Evolutionary conservation across 2,113 vertebrate species (phyloP).

Genomic region (Anguilla japonica): DNA sequence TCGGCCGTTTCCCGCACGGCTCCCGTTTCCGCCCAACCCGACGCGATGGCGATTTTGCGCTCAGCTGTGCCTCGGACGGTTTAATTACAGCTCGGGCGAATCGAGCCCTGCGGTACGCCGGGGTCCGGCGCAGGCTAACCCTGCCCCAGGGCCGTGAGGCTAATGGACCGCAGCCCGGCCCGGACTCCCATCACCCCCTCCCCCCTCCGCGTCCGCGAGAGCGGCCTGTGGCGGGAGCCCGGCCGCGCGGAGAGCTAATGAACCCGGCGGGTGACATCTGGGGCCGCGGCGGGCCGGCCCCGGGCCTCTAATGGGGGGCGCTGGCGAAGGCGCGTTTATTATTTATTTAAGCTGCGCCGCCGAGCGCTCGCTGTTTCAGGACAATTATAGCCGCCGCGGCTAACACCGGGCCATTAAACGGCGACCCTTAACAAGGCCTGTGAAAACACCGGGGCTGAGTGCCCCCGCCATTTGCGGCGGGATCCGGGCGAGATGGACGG

Average conservation of each 20-base stretch:
- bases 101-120: background rate
- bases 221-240: background rate
- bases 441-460: background rate
- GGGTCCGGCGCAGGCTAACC: background rate
- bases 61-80: background rate
- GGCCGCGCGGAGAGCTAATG: constrained; percentile 3
- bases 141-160: background rate
- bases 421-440: constrained; percentile 16
- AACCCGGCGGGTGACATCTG: constrained; percentile 10
- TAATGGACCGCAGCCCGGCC: background rate
- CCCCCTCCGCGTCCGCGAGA: background rate
- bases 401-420: constrained; percentile 24
- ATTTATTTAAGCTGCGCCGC: constrained; percentile 37
- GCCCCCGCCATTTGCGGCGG: background rate
- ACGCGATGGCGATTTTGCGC: background rate
- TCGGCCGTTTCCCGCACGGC: background rate
- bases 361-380: constrained; percentile 28
- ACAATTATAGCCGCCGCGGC: constrained; percentile 46
- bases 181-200: background rate
- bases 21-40: background rate
- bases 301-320: constrained; percentile 38
- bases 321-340: constrained; percentile 24
- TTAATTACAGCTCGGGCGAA: background rate
- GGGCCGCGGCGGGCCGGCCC: constrained; percentile 24
- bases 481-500: background rate